phyloP scores from a whole-genome alignment of 2,113 vertebrate genomes.

The Burhinus oedicnemus region DNA sequence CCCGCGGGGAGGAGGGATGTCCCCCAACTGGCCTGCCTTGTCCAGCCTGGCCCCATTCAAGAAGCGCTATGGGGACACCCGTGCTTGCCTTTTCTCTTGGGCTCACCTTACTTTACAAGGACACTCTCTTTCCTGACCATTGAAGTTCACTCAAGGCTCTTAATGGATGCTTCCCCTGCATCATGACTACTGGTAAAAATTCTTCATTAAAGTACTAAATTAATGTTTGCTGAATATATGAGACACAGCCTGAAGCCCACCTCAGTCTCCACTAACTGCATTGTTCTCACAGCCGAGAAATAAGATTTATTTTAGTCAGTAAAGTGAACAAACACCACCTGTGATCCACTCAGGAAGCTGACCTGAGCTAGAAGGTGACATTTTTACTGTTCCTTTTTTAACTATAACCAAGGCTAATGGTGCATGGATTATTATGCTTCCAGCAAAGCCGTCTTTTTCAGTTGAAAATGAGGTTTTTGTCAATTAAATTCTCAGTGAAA shows the following conservation, averaged over 20 bases:
- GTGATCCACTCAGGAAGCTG: constrained; percentile 39
- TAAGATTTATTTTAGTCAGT: constrained; percentile 49
- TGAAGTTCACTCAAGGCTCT: not conserved
- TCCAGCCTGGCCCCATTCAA: not conserved
- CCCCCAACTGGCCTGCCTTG: not conserved
- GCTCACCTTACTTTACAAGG: not conserved
- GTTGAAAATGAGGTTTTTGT: constrained; percentile 21
- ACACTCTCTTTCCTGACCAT: not conserved
- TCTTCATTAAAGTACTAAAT: constrained; percentile 36
- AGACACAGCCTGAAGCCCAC: not conserved
- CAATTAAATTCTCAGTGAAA: constrained; percentile 43
- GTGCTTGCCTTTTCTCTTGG: not conserved
- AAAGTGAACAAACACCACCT: constrained; percentile 54
- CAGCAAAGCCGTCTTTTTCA: constrained; percentile 16
- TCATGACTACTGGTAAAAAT: constrained; percentile 24
- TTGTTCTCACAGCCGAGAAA: not conserved
- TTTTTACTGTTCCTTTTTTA: constrained; percentile 39
- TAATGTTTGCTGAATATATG: constrained; percentile 30
- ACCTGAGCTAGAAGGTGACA: constrained; percentile 32
- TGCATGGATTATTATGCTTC: constrained; percentile 19
- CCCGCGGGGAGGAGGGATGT: not conserved
- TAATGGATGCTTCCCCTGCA: not conserved
- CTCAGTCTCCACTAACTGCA: constrained; percentile 33
- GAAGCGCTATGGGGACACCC: accelerated
- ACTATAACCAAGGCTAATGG: constrained; percentile 29